Base-by-base conservation (phyloP, 2,888 invertebrate species). In the Lysandra coridon region DNA sequence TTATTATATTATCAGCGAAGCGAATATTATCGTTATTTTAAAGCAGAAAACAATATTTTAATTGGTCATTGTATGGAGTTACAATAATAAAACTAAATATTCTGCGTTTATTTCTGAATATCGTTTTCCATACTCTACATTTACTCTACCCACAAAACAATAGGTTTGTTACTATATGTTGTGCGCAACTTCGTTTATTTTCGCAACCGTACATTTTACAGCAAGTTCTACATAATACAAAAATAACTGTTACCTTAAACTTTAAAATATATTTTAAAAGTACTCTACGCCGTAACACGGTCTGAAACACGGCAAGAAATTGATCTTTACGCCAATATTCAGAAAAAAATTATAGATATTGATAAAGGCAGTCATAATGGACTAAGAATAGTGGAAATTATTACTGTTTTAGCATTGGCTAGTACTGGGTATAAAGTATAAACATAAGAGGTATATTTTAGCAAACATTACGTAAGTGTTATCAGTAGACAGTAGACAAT, bases 61-160 rank as follows among this genome's bases (percentile, higher is more conserved):
- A 69, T 69, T 37, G 17, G 69, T 37, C 33, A 69, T 69, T 69
- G 69, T 69, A 69, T 69, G 33, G 33, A 69, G 30, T 69, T 69
- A 69, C 69, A 33, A 37, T 23, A 37, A 33, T 69, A 37, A 69
- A 69, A 69, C 69, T 1, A 37, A 33, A 69, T 69, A 69, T 49
- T 49, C 49, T 49, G 49, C 49, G 2, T 44, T 44, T 44, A 44
- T 69, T 69, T 62, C 53, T 14, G 6, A 7, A n/a, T 64, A 23
- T 64, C 64, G 10, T 23, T 30, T 64, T 64, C 12, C 33, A 37
- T 33, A 14, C 14, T 37, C 33, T 14, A 37, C 30, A 69, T 69
- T 30, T 37, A 37, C 17, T 69, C 33, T 37, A 5, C 14, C 5
- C n/a, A 23, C 2, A 5, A 7, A 62, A 62, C 7, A 57, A 17